A percentile compares a stretch with the other conserved stretches of the same genome.
phyloP scores from a whole-genome alignment of 1,140 invertebrate genomes.

The Drosophila ananassae region DNA sequence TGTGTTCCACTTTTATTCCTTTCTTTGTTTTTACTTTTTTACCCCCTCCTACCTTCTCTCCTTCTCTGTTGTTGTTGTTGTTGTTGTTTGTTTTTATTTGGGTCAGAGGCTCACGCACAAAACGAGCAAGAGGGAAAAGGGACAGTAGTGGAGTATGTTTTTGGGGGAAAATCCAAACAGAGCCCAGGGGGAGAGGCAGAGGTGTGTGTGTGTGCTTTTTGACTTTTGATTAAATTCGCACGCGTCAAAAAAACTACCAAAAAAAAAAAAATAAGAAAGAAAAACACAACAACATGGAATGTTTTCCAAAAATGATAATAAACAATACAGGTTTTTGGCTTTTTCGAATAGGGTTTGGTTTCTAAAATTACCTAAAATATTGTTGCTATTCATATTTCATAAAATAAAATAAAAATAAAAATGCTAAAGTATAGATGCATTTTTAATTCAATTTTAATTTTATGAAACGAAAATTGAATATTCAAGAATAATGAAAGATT shows the following conservation, averaged over 20 bases:
- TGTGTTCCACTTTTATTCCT: constrained; percentile 17
- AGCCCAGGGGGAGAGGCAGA: constrained; percentile 16
- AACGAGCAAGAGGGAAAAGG: constrained; percentile 35
- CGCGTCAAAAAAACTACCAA: constrained; percentile 51
- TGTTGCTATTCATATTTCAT: too few relatives aligned
- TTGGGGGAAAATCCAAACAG: constrained; percentile 12
- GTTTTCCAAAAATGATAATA: constrained; percentile 52
- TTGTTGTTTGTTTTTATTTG: constrained; percentile 64
- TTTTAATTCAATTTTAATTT: too few relatives aligned
- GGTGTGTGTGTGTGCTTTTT: constrained; percentile 48
- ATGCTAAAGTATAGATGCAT: too few relatives aligned
- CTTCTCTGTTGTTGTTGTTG: constrained; percentile 32
- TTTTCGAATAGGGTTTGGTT: background rate
- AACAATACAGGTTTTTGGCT: constrained; percentile 39
- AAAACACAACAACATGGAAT: constrained; percentile 8
- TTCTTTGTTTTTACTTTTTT: constrained; percentile 3
- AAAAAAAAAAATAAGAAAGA: background rate
- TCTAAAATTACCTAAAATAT: too few relatives aligned
- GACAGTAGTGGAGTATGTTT: constrained; percentile 10
- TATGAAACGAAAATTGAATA: too few relatives aligned
- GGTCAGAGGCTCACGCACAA: constrained; percentile 62
- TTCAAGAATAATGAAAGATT: too few relatives aligned
- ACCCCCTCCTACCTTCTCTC: constrained; percentile 41
- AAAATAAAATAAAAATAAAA: too few relatives aligned
- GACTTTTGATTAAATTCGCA: constrained; percentile 80